Conservation (phyloP, 2,888 invertebrate genomes). For the Dysmachus trigonus region DNA sequence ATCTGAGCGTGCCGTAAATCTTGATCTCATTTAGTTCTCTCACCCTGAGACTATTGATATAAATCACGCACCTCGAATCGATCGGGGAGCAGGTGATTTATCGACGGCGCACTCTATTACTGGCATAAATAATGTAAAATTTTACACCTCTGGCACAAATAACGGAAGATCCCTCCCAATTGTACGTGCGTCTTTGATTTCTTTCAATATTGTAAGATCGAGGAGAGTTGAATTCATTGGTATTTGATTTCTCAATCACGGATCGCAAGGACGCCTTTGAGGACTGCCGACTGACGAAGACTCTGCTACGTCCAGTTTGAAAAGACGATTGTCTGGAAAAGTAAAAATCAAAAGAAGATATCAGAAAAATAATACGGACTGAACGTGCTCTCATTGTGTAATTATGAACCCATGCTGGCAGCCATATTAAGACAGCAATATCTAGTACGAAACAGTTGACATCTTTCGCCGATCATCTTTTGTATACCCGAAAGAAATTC, state of each 20-base stretch:
- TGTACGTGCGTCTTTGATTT: neutral
- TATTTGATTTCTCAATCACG: conserved; percentile 35
- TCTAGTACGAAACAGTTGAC: conserved; percentile 16
- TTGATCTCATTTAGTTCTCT: conserved; percentile 28
- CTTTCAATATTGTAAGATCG: conserved; percentile 5
- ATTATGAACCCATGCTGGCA: conserved; percentile 20
- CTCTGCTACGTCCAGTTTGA: neutral
- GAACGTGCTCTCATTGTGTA: conserved; percentile 21
- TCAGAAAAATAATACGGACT: conserved; percentile 32
- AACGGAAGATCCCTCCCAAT: neutral
- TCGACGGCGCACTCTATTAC: conserved; percentile 37
- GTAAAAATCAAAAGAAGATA: conserved; percentile 38
- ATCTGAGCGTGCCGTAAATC: conserved; percentile 1
- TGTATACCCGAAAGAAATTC: neutral
- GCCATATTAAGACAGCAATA: conserved; percentile 20
- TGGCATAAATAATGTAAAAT: conserved; percentile 39
- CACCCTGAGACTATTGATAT: conserved; percentile 27
- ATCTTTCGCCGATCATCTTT: conserved; percentile 11
- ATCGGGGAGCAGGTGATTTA: conserved; percentile 29
- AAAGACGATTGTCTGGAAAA: conserved; percentile 20
- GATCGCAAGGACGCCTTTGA: neutral
- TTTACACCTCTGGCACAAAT: conserved; percentile 32
- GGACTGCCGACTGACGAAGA: conserved; percentile 10
- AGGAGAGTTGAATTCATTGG: conserved; percentile 23
- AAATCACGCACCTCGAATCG: conserved; percentile 26